Percentiles rank a stretch among this genome's conserved stretches.
These are phyloP conservation scores for Anagyrus pseudococci DNA, from an alignment of 2,888 invertebrate genomes.

Conservation along the genomic window DNA sequence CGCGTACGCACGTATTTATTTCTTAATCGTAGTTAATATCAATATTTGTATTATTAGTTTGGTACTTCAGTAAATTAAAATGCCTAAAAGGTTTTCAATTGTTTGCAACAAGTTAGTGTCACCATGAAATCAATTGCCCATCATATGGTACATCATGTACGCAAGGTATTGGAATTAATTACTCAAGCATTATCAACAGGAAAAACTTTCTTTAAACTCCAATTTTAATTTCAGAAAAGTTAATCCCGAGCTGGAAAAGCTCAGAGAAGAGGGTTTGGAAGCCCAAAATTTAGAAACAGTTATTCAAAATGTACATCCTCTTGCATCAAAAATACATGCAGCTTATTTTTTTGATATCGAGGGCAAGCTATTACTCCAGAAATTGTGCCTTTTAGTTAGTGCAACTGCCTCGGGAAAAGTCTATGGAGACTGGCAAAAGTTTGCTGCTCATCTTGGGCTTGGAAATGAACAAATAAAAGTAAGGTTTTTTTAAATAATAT, in stretches of 20 bases:
- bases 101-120: no score
- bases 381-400: conserved; percentile 51
- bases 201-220: no score
- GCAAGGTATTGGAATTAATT: no score
- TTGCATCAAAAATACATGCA: conserved; percentile 49
- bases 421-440: conserved; percentile 54
- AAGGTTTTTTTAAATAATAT: conserved; percentile 26
- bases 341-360: conserved; percentile 50
- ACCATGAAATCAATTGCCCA: no score
- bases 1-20: no score
- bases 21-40: no score
- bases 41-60: no score
- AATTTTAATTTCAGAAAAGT: conserved; percentile 39
- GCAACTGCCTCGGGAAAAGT: conserved; percentile 49
- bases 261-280: conserved; percentile 47
- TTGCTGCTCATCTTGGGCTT: conserved; percentile 51
- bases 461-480: conserved; percentile 54
- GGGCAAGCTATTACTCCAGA: conserved; percentile 45
- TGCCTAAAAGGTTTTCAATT: no score
- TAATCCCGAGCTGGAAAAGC: conserved; percentile 46
- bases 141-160: no score
- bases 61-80: no score
- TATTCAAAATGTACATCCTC: conserved; percentile 41
- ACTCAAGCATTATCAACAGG: no score
- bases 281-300: conserved; percentile 47